phyloP scores from a whole-genome alignment of 1,140 invertebrate species.

The Drosophila aff. region DNA sequence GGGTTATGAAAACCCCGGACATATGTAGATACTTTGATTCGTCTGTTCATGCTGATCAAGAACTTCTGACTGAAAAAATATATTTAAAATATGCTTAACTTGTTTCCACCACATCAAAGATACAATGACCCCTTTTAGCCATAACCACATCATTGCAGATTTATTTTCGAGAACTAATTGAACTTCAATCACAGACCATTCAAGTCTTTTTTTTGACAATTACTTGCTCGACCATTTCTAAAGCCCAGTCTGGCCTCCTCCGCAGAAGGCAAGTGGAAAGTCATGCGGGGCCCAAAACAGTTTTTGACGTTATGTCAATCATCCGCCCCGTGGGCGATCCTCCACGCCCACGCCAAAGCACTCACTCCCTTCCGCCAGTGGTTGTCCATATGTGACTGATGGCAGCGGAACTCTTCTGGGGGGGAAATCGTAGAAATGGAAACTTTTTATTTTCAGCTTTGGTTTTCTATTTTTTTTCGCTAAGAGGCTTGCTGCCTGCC shows the following conservation, averaged over 20 bases:
- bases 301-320: conserved; percentile 57
- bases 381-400: conserved; percentile 16
- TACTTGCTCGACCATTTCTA: conserved; percentile 45
- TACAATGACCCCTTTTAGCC: neutral
- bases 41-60: too few relatives aligned
- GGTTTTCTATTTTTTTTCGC: conserved; percentile 23
- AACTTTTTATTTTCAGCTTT: conserved; percentile 25
- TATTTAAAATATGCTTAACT: too few relatives aligned
- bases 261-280: conserved; percentile 36
- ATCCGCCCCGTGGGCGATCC: conserved; percentile 60
- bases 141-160: neutral
- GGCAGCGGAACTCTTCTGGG: neutral
- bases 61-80: too few relatives aligned
- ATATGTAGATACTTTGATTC: too few relatives aligned
- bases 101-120: neutral
- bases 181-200: neutral
- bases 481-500: conserved; percentile 71
- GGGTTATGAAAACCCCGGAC: too few relatives aligned
- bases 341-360: conserved; percentile 25
- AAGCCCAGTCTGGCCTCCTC: conserved; percentile 22
- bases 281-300: conserved; percentile 27
- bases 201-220: conserved; percentile 9
- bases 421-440: conserved; percentile 64
- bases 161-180: neutral
- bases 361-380: conserved; percentile 16